Evolutionary conservation across 1,140 invertebrate genomes (phyloP), one percentile per base, ranked within the genome.

Genomic region (Holotrichia oblita): DNA sequence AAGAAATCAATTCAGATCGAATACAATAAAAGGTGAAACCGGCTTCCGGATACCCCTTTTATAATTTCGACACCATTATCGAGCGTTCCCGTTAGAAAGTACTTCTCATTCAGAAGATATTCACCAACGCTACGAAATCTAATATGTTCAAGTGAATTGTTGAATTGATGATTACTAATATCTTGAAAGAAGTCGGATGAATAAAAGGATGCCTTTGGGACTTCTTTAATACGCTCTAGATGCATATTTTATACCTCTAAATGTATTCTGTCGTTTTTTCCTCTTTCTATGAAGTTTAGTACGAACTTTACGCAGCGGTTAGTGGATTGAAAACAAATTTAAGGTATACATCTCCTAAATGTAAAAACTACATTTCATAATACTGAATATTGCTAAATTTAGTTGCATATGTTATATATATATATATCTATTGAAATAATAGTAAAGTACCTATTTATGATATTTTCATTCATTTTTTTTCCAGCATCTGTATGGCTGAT

Each of bases 31-130:
- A 69, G 61, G 9, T 69, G 61, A 27, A 34, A 69, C 14, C 48
- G 12, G 6, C 48, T 69, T 69, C 61, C 27, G 61, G 61, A 69
- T 55, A 69, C 61, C 61, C 22, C 20, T 27, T 69, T 69, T 69
- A 34, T 34, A 34, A 69, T 69, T 69, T 22, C 24, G 20, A 27
- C 61, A 69, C 27, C 61, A 69, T 69, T 69, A 34, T 69, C 12
- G 61, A 34, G 22, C 61, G 48, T 55, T 55, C 48, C n/a, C n/a
- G 12, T 55, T 55, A n/a, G 48, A 55, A 55, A 55, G 48, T 55
- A 55, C 48, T 55, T n/a, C 48, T 17, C n/a, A n/a, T 14, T 55
- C 48, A 17, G 14, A 55, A 17, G 48, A 17, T 55, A 55, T 55
- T 55, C 48, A 55, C 48, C 48, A 17, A 7, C 17, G 14, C 12